Evolutionary conservation across 2,888 invertebrate species (phyloP), one percentile per base, ranked within the genome.

Genomic region (Dryomyza anilis): DNA sequence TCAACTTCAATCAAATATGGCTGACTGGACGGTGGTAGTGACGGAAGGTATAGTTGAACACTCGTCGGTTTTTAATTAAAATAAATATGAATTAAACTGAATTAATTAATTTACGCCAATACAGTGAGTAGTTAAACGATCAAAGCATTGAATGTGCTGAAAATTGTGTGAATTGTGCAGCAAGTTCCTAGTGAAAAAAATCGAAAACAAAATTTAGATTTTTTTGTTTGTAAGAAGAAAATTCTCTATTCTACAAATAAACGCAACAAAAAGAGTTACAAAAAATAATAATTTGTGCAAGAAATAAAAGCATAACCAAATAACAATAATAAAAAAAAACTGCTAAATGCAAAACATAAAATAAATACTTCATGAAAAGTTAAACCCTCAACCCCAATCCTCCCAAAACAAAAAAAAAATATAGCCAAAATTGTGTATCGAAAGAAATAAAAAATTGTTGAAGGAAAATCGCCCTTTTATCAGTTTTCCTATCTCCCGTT

Each of bases 391-490:
- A n/a, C n/a, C n/a, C n/a, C n/a, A n/a, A n/a, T n/a, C n/a, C n/a
- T n/a, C n/a, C n/a, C n/a, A n/a, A 59, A 16, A 60, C 19, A 10
- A 3, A 19, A 33, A 30, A 56, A 30, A 30, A 43, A 8, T 43
- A 16, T 16, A 43, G 52, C 53, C 29, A 46, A 56, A 56, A 56
- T 56, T 48, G 56, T 63, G 56, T 63, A 63, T 56, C 48, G 56
- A 39, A 48, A 48, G 12, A 52, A 33, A 55, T 10, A 30, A 57
- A 23, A 43, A 19, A 25, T 21, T 58, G 4, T n/a, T 27, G 33
- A n/a, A 48, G 46, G 55, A 50, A 65, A 65, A 56, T 65, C 65
- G 63, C 59, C 63, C 55, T 63, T 59, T 60, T 60, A 55, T 45
- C 55, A 48, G 21, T 43, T 30, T 53, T 60, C 55, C 33, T 46